Evolutionary conservation across 2,888 invertebrate species (phyloP).

Genomic region (Kuschelorhynchus macadamiae): DNA sequence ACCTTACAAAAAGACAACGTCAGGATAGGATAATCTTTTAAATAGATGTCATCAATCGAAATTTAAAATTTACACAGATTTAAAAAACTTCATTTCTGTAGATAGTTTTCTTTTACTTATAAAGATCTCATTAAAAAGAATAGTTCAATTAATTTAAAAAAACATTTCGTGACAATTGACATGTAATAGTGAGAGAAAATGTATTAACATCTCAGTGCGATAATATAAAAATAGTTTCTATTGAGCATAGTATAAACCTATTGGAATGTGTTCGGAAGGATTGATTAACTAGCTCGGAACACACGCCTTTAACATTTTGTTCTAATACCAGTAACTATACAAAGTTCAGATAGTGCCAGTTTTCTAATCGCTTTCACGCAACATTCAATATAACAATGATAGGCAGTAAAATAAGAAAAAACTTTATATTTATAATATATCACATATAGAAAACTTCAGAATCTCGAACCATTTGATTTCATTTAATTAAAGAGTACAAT

Average conservation of each 20-base stretch:
- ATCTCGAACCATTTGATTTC: conserved; percentile 13
- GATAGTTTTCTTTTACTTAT: too few species aligned
- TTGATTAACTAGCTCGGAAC: conserved; percentile 35
- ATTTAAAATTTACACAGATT: too few species aligned
- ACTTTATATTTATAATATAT: conserved; percentile 25
- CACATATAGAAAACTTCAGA: conserved; percentile 24
- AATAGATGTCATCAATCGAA: too few species aligned
- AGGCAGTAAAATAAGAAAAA: not conserved
- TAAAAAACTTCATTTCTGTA: too few species aligned
- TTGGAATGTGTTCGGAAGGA: conserved; percentile 42
- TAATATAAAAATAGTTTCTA: conserved; percentile 42
- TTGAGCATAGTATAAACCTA: conserved; percentile 36
- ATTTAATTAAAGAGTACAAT: not conserved
- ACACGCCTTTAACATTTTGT: conserved; percentile 29
- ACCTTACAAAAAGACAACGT: too few species aligned
- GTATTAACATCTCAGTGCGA: conserved; percentile 13
- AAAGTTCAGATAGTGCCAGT: conserved; percentile 14
- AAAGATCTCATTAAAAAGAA: too few species aligned
- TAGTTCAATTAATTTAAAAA: too few species aligned
- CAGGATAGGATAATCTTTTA: too few species aligned
- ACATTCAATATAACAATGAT: not conserved
- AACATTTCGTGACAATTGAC: too few species aligned
- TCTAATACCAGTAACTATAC: conserved; percentile 20
- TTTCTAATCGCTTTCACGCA: conserved; percentile 8
- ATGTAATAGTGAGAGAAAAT: too few species aligned